Evolutionary conservation across 2,113 vertebrate species (phyloP), one percentile per base, ranked within the genome.

Genomic region (Onychorhynchus coronatus): DNA sequence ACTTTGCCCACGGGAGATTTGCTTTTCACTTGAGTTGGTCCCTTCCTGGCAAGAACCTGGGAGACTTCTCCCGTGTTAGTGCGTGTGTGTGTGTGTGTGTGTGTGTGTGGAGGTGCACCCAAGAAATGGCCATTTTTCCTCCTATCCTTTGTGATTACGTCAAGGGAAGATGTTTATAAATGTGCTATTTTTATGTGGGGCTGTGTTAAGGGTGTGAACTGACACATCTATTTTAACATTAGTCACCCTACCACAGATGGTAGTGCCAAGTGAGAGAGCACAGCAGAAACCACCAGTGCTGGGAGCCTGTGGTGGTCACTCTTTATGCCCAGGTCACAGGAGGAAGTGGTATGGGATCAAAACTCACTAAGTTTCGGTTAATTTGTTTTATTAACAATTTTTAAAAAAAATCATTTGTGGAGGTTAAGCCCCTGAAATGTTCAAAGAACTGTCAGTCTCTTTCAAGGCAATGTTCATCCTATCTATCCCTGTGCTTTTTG

Each of bases 1-100:
- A 71, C 75, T 94, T 89, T 95, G 50, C 92, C 78, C 75, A 39
- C 6, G 62, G 75, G 88, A 88, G 27, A 67, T 58, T 33, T 63
- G 55, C 49, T 94, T 59, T 85, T 77, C 37, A 50, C 55, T 90
- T 90, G 20, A 67, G 56, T 31, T 59, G 63, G 63, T 27, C 46
- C 55, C 23, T 35, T 46, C 28, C 46, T 80, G 53, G 35, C 39
- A 25, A 18, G 59, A 20, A 31, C 25, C 12, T 53, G 31, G 50
- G 53, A 73, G 35, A 17, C 33, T 91, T 73, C 22, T 39, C 19
- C 8, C 23, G 3, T 30, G n/a, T n/a, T n/a, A n/a, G n/a, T n/a
- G 20, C 33, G 21, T 22, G 19, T 33, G 9, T 14, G 11, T 61
- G 28, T 31, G 4, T 28, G 14, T 39, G 14, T 22, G 8, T 58